These are phyloP conservation scores for Callipepla californica DNA, from an alignment of 2,113 vertebrate genomes.

Conservation along the genomic window DNA sequence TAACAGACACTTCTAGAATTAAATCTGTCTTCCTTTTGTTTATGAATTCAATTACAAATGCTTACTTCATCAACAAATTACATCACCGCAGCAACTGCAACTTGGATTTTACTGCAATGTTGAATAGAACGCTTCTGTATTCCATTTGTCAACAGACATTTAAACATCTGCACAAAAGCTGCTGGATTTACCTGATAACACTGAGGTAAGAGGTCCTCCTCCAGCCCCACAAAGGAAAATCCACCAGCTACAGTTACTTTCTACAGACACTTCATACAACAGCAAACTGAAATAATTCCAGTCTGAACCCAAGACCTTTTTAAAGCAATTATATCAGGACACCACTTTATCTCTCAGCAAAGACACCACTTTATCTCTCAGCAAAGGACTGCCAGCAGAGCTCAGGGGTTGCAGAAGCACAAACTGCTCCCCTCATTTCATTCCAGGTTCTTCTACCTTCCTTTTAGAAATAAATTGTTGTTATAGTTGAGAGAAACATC, in stretches of 20 bases:
- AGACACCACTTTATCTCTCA: not conserved
- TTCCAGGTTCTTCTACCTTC: not conserved
- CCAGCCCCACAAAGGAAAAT: not conserved
- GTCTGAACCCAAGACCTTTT: not conserved
- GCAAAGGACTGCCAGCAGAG: not conserved
- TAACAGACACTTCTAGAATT: not conserved
- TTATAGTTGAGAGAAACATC: not conserved
- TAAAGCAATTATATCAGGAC: not conserved
- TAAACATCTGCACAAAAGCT: rapidly evolving
- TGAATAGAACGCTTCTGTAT: not conserved
- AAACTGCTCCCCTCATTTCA: not conserved
- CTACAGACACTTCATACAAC: not conserved
- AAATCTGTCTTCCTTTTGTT: not conserved
- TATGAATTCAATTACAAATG: not conserved
- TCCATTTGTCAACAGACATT: not conserved
- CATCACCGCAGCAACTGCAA: not conserved
- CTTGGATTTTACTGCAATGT: not conserved
- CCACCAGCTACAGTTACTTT: not conserved
- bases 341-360: not conserved
- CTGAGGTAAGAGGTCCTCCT: not conserved
- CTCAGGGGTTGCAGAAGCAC: not conserved
- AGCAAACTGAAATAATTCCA: not conserved
- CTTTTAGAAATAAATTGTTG: not conserved
- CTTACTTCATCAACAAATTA: not conserved
- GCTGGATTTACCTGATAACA: not conserved